Conservation (phyloP, 2,113 vertebrate genomes). For the Alosa alosa region DNA sequence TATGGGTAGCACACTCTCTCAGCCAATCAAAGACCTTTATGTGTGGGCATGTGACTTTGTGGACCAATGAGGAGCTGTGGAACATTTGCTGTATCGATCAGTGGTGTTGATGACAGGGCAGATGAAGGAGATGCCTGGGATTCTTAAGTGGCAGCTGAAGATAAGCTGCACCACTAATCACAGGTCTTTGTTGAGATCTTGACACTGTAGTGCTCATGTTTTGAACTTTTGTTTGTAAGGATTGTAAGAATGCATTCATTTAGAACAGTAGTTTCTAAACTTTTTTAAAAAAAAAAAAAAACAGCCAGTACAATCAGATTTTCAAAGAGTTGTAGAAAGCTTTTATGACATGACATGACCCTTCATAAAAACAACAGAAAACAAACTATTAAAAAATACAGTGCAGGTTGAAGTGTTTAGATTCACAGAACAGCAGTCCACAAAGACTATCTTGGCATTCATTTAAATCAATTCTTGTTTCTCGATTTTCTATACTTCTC, state of each 20-base stretch:
- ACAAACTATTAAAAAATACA: slow-evolving; percentile 54
- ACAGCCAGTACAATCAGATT: slow-evolving; percentile 46
- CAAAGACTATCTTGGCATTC: slow-evolving; percentile 23
- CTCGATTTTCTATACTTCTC: background rate
- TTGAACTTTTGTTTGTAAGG: background rate
- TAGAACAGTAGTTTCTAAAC: slow-evolving; percentile 25
- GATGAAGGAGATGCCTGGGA: background rate
- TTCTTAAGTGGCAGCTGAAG: background rate
- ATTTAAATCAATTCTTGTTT: slow-evolving; percentile 8
- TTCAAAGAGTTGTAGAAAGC: slow-evolving; percentile 50
- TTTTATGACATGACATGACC: slow-evolving; percentile 39
- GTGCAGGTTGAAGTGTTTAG: slow-evolving; percentile 63
- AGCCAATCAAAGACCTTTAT: slow-evolving; percentile 29
- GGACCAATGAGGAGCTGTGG: slow-evolving; percentile 18
- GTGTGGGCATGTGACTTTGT: background rate
- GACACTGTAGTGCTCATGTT: background rate
- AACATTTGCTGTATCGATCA: background rate
- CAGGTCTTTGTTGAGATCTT: background rate
- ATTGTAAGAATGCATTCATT: background rate
- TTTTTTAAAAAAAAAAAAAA: slow-evolving; percentile 41
- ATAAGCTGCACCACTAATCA: background rate
- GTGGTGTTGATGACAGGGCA: slow-evolving; percentile 25
- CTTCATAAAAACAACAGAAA: slow-evolving; percentile 32
- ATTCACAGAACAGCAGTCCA: slow-evolving; percentile 63
- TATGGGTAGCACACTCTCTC: background rate